Base-by-base conservation (phyloP, 2,888 invertebrate genomes). In the Falcaria lacertinaria region DNA sequence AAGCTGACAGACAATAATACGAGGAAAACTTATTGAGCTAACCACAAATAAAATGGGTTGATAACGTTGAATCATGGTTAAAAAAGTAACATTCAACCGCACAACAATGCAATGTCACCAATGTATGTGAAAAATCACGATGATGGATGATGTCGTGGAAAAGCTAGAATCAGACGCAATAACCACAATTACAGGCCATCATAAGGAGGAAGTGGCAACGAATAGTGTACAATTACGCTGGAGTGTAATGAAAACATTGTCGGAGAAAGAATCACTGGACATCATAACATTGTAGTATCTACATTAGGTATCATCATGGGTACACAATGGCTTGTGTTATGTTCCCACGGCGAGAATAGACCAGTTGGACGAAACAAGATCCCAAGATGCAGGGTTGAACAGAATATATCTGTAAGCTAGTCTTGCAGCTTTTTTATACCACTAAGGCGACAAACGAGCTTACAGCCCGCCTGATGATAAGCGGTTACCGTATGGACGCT, bases 201-300 rank as follows among this genome's bases (percentile, higher is more conserved):
- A 6, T 16, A 13, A 17, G 33, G 25, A 48, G 41, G 48, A 50
- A 50, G 47, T 45, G 41, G 16, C 28, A 16, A 32, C 28, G 35
- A 34, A 33, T 17, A 35, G 17, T 19, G 33, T 45, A 49, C 42
- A 44, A 48, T 48, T 39, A 46, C 37, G 32, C 40, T 41, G 37
- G 38, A 43, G 42, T 47, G 52, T 48, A 52, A 52, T 49, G 45
- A 54, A 50, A 54, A 54, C 50, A 54, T 36, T 45, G 41, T 34
- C 44, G 22, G 34, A 22, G 42, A 43, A 42, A 47, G 49, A 52
- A 46, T 49, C 54, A 44, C 37, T 17, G 42, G 45, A 48, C 43
- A 46, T 36, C 33, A 38, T 35, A 19, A 50, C 43, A 45, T 39
- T 47, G 38, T 49, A 28, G 43, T 34, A 33, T 43, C 37, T 42